Evolutionary conservation across 1,140 invertebrate species (phyloP), one percentile per base, ranked within the genome.

Genomic region (Anadara kagoshimensis): DNA sequence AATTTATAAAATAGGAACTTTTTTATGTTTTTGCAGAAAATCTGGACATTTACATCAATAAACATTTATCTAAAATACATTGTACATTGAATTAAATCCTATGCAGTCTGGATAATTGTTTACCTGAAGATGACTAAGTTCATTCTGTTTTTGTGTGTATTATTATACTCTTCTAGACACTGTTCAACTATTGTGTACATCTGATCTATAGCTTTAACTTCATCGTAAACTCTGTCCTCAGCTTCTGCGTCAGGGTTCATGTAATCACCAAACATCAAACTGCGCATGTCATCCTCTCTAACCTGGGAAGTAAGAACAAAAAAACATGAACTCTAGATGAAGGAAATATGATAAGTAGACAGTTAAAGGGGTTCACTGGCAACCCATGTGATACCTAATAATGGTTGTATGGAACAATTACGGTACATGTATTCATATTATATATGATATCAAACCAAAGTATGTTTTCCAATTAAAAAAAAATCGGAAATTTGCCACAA

Each of bases 211-310:
- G 92, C 93, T 12, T 89, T 89, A 20, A 97, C 92, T 90, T 98
- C 96, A 85, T 96, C 93, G 85, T 98, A 98, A 56, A 92, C 91
- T 74, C 94, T 91, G 69, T 97, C 94, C 76, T 95, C 94, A 61
- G 93, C 90, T 5, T 92, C 88, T 18, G 92, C 91, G 81, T 97
- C 96, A 20, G 92, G 89, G 83, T 96, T 94, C 90, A 97, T 93
- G 82, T 95, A 97, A 74, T 94, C 94, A 22, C 89, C 88, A 83
- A 90, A 90, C 85, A 90, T 89, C 68, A 90, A 83, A 79, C 81
- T 85, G 14, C 85, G 71, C n/a, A 90, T 69, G 67, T 90, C 87
- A 76, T 88, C 87, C 70, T 90, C 88, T n/a, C 91, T 92, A 0
- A 96, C 91, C 80, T 91, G 57, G 14, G 70, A n/a, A 71, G 41